Evolutionary conservation across 2,797 vertebrate genomes (phyloP), one percentile per base, ranked within the genome.

Genomic region (Toxotes lorentzi): DNA sequence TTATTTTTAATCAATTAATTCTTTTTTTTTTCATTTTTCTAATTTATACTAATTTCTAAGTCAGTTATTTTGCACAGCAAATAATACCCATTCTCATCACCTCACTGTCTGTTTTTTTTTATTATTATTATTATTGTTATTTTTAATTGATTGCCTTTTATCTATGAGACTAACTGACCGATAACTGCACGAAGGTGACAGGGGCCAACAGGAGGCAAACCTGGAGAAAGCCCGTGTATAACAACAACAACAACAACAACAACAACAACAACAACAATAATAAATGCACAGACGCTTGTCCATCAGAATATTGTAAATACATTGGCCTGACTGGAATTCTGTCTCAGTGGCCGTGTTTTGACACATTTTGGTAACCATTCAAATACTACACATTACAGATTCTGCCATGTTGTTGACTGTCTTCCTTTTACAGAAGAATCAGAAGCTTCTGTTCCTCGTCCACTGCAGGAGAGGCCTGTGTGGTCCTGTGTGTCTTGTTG

Each of bases 401-500:
- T 64, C 54, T 10, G 7, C 5, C 34, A 4, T 21, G 61, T 40
- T 64, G 34, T 16, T 45, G 23, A 1, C 40, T 32, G 58, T 64
- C 27, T 74, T 21, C 45, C 27, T 58, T 41, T 48, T 69, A 34
- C 43, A 23, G 5, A 4, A 62, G 41, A 17, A 48, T 41, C 45
- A 10, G 60, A 60, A 27, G 60, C 73, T 60, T 70, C 21, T 70
- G 66, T 17, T 60, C 24, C 30, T 64, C 47, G 0, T 56, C 50
- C 19, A 17, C 35, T 45, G 19, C 19, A 43, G 27, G 16, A 68
- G 64, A 75, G 73, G 60, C 68, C 67, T 79, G 84, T 91, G 88
- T 82, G 88, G 78, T 89, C 88, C 66, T 45, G 68, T 60, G 68
- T 40, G 79, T 79, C 83, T 78, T 87, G 88, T 76, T 93, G 86